Base-by-base conservation (phyloP, 2,888 invertebrate species). In the Pharmacophagus antenor region DNA sequence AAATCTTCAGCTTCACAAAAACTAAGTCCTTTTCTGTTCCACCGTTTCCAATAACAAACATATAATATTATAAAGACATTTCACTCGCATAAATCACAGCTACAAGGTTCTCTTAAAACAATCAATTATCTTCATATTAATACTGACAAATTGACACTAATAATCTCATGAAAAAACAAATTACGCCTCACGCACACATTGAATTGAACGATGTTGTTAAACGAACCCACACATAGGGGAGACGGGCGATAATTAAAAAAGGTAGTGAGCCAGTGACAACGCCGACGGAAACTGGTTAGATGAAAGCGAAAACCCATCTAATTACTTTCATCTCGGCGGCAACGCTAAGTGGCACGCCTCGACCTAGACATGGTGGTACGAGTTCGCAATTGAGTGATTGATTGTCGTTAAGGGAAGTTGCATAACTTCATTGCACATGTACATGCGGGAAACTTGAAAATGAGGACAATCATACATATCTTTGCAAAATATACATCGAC, bases 271-370 rank as follows among this genome's bases (percentile, higher is more conserved):
- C 56, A 46, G 52, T 50, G 48, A 55, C 60, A 50, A 47, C 37
- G 59, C 55, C 53, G 66, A 65, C 63, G 64, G 70, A 70, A 81
- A 83, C 82, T 73, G 78, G 82, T 79, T 73, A 66, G 73, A 77
- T 72, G 83, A 84, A 84, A 85, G 81, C 79, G 82, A 84, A 82
- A 82, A 51, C 77, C 74, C 64, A 70, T 70, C 78, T 84, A 82
- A 84, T 85, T 82, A 81, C 85, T 84, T 84, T 85, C 84, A 81
- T 84, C 76, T 77, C 71, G 72, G 70, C 74, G 68, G 69, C 74
- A 74, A 70, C 71, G 59, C 58, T 42, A 51, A 54, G 55, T 58
- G 56, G 55, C 42, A 47, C 56, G 52, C n/a, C n/a, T 51, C 59
- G 64, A 65, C 64, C 64, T 48, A 64, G 64, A 65, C 64, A 62